A percentile compares a stretch with the other conserved stretches of the same genome.
These are phyloP conservation scores for Neodon shergylaensis DNA, from an alignment of 2,113 vertebrate species.

Conservation along the genomic window DNA sequence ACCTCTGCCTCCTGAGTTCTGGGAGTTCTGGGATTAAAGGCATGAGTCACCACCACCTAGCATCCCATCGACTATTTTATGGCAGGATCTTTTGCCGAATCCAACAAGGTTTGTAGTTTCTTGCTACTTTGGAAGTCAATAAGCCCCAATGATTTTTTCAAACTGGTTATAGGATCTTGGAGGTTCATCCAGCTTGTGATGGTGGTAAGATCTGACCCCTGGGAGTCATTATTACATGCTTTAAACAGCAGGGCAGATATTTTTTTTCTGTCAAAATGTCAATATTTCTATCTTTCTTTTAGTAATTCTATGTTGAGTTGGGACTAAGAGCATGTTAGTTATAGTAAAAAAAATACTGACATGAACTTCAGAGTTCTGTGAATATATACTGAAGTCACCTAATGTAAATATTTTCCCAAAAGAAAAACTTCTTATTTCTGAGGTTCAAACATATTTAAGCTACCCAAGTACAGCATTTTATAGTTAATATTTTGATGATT, in stretches of 20 bases:
- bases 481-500: conserved; percentile 62
- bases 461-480: conserved; percentile 58
- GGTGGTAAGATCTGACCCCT: background rate
- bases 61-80: too few relatives aligned
- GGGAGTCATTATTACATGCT: background rate
- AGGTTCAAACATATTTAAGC: conserved; percentile 24
- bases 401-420: background rate
- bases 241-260: background rate
- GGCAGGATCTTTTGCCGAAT: background rate
- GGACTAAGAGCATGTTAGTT: background rate
- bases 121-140: background rate
- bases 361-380: background rate
- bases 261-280: background rate
- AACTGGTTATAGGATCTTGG: background rate
- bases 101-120: background rate
- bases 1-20: too few relatives aligned
- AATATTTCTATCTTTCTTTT: background rate
- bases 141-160: background rate
- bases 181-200: background rate
- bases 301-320: background rate
- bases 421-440: background rate
- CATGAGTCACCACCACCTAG: too few relatives aligned
- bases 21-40: too few relatives aligned
- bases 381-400: background rate
- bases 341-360: background rate